A percentile compares a stretch with the other conserved stretches of the same genome.
These are phyloP conservation scores for Mobula hypostoma DNA, from an alignment of 2,113 vertebrate species.

Conservation along the genomic window DNA sequence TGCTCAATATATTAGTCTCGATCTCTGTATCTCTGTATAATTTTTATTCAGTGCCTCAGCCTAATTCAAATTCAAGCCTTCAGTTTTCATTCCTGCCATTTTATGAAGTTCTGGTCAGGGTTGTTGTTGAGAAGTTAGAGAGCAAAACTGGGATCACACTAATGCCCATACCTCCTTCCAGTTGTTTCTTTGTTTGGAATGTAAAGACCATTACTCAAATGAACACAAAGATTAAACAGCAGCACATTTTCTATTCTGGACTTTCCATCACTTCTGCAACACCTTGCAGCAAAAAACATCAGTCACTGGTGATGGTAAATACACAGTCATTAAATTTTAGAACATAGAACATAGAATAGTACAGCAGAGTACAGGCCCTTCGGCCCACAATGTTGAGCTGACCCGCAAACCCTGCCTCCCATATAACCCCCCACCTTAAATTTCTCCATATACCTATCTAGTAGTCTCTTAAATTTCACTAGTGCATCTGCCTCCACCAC, in stretches of 20 bases:
- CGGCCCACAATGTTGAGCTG: too few relatives aligned
- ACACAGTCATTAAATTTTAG: background rate
- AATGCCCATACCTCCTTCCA: background rate
- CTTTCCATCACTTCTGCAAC: background rate
- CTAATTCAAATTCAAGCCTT: background rate
- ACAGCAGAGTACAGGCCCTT: too few relatives aligned
- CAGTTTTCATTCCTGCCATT: background rate
- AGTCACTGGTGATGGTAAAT: background rate
- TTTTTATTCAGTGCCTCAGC: background rate
- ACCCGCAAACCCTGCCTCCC: too few relatives aligned
- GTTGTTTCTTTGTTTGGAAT: background rate
- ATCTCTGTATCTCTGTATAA: background rate
- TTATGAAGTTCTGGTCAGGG: background rate
- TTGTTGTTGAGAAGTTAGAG: background rate
- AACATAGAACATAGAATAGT: too few relatives aligned
- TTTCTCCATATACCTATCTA: too few relatives aligned
- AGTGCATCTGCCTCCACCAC: too few relatives aligned
- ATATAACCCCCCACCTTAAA: too few relatives aligned
- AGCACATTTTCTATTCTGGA: background rate
- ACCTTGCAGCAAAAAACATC: background rate
- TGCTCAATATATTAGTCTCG: background rate
- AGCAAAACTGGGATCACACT: background rate
- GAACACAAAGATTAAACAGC: background rate
- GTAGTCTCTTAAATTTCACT: too few relatives aligned
- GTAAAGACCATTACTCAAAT: background rate